Base-by-base conservation (phyloP, 2,888 invertebrate genomes). In the Thecophora atra region DNA sequence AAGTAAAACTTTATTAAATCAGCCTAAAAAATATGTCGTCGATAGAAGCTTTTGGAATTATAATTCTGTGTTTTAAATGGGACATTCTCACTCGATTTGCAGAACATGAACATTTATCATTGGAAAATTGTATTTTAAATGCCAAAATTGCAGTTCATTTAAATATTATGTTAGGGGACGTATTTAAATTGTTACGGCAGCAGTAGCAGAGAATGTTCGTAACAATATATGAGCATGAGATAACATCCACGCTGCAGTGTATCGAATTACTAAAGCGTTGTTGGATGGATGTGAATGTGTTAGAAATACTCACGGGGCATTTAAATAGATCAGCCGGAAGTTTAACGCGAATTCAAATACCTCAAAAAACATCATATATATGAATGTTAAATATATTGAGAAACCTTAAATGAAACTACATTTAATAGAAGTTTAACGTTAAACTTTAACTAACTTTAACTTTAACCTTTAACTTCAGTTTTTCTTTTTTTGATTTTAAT, bases 231-330 rank as follows among this genome's bases (percentile, higher is more conserved):
- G 37, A 62, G n/a, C 30, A n/a, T n/a, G n/a, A n/a, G 28, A 28
- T 60, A 42, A 30, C 13, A 47, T 47, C 24, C 24, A 13, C 26
- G 17, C 26, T 17, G 7, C 44, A 64, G 26, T 24, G 47, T 47
- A 47, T 64, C 26, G 21, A 64, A 42, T 64, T 64, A 64, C 64
- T 47, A 17, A 47, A 47, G n/a, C 47, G 47, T 24, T 19, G 15
- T 37, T 44, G 47, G 15, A 64, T 47, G 17, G 19, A 64, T 26
- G 44, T 17, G 2, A 60, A 30, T 30, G 30, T 26, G n/a, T 60
- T 30, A 30, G 5, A 60, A n/a, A 11, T 30, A 60, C n/a, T 58
- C 26, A n/a, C n/a, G n/a, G n/a, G n/a, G 58, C 2, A n/a, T 17
- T 6, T 21, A 13, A 24, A 15, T 26, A 15, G 28, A 30, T 47